Evolutionary conservation across 2,888 invertebrate genomes (phyloP), one percentile per base, ranked within the genome.

Genomic region (Leuctra nigra): DNA sequence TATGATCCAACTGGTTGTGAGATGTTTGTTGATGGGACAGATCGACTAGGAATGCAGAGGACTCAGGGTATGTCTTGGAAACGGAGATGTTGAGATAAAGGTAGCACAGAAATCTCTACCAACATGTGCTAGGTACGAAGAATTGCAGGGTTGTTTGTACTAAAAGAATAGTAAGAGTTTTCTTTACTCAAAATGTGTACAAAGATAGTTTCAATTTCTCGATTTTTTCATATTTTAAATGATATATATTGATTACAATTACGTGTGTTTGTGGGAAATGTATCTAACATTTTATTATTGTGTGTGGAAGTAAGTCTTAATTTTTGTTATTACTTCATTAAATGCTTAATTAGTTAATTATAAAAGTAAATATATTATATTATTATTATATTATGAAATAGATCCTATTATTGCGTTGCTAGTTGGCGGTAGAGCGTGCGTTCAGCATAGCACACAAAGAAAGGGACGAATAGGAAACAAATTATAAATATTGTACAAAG

Each of bases 401-500:
- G n/a, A n/a, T n/a, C n/a, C n/a, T n/a, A n/a, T n/a, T n/a, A n/a
- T n/a, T n/a, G n/a, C n/a, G n/a, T n/a, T n/a, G n/a, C n/a, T n/a
- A n/a, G n/a, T n/a, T n/a, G n/a, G n/a, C n/a, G n/a, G 25, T 13
- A 18, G 47, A 47, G 16, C 25, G 13, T 25, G 9, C 3, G 16
- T 47, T n/a, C 47, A 47, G 14, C 14, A 7, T 24, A 16, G 2
- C 16, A 39, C 16, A 39, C 11, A 22, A 46, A 23, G 23, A 13
- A 9, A 23, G n/a, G 47, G 16, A 47, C 16, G 2, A 47, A 46
- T n/a, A n/a, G n/a, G 2, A 24, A 39, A 16, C 9, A 25, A 47
- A 47, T 16, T 47, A 47, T 25, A 47, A 25, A 24, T 29, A 25
- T 29, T 47, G 47, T 47, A 47, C 25, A 47, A 14, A 11, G 24